Base-by-base conservation (phyloP, 2,797 vertebrate genomes). In the Coccyzus lansbergi region DNA sequence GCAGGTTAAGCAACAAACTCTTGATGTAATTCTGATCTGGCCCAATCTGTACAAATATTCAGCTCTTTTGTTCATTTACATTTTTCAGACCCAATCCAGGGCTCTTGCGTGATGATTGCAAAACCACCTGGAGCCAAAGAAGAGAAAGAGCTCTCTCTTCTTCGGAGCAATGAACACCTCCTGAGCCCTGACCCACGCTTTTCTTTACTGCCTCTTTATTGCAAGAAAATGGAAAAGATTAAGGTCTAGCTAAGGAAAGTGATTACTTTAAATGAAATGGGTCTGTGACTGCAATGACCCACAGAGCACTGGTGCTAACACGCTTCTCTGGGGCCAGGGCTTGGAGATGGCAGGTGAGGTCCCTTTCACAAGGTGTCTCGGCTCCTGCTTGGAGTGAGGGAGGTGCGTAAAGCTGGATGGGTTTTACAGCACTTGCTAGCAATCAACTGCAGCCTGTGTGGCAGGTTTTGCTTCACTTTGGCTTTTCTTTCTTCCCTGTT, bases 391-490 rank as follows among this genome's bases (percentile, higher is more conserved):
- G 2, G 48, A 34, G 46, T 0, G 0, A 72, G 55, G 62, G 55
- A 72, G 62, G 65, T 21, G 21, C 2, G 3, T 19, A 40, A 79
- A 15, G 72, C 52, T 80, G 91, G 69, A 55, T 4, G 28, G 59
- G 22, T 31, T 84, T 86, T 49, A 63, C 1, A 9, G 75, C 51
- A 56, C 49, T 67, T 52, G 56, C 70, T n/a, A 53, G 52, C 3
- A 4, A 85, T 44, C 49, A 68, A 75, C 59, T 60, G 78, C 86
- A 56, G 78, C 0, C 0, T 4, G 31, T 6, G 59, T 33, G 40
- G 76, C n/a, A 90, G 83, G 53, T 84, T 93, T 67, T 58, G 38
- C 78, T 92, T 92, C 81, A 68, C 67, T 90, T 65, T 2, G n/a
- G 75, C 40, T 93, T 81, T 49, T 44, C 25, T 70, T 86, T 82